These are phyloP conservation scores for Leptopilina clavipes DNA, from an alignment of 1,140 invertebrate species.

Conservation along the genomic window DNA sequence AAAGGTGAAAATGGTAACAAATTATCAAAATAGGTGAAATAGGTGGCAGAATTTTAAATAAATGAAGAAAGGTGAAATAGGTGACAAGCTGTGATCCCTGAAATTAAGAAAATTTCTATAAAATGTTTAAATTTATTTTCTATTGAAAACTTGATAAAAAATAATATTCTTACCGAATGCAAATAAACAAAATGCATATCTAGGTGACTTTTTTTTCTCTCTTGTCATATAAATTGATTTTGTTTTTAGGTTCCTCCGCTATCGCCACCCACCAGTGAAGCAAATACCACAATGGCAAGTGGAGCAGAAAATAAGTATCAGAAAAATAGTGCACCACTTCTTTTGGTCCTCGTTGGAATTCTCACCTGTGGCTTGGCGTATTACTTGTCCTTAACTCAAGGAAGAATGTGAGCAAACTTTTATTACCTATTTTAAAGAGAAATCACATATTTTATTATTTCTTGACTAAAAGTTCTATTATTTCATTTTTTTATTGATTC, in stretches of 20 bases:
- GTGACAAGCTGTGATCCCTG: too few relatives aligned
- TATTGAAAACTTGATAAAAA: background rate
- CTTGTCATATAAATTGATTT: slow-evolving; percentile 19
- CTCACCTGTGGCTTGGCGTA: slow-evolving; percentile 70
- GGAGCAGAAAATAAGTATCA: slow-evolving; percentile 69
- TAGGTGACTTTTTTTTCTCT: background rate
- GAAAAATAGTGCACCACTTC: slow-evolving; percentile 66
- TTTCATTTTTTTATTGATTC: too few relatives aligned
- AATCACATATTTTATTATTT: too few relatives aligned
- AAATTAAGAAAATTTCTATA: too few relatives aligned
- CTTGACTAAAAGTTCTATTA: too few relatives aligned
- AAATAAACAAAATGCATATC: background rate
- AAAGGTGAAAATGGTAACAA: too few relatives aligned
- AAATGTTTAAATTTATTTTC: too few relatives aligned
- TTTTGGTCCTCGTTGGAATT: slow-evolving; percentile 68
- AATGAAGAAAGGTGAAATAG: too few relatives aligned
- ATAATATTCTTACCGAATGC: background rate
- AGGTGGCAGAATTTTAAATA: too few relatives aligned
- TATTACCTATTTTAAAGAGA: background rate
- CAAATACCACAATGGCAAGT: slow-evolving; percentile 70
- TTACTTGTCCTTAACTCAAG: slow-evolving; percentile 71
- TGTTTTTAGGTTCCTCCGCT: slow-evolving; percentile 68
- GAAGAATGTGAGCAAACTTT: slow-evolving; percentile 62
- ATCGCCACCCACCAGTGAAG: slow-evolving; percentile 70
- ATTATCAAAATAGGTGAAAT: too few relatives aligned